Evolutionary conservation across 2,797 vertebrate species (phyloP).

Genomic region (Poeciliopsis paucimaculata): DNA sequence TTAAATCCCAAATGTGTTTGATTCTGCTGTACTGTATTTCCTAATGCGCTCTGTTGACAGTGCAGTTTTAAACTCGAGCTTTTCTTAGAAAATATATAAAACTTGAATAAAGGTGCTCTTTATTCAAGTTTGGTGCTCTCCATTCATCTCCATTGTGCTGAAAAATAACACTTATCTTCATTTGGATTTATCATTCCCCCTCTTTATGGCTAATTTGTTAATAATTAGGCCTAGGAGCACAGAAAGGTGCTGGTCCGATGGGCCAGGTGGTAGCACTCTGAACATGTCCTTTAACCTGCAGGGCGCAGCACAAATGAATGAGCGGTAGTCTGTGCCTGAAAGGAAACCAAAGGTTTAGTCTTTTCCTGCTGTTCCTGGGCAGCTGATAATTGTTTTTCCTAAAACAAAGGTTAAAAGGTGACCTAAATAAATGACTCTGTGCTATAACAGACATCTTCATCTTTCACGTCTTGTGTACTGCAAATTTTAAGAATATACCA

Average conservation of each 20-base stretch:
- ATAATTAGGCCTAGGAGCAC: not conserved
- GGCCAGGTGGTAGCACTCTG: conserved; percentile 1
- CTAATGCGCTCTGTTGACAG: not conserved
- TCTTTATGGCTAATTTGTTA: conserved; percentile 12
- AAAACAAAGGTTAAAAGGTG: not conserved
- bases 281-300: conserved; percentile 13
- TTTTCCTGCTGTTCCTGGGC: not conserved
- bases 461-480: not conserved
- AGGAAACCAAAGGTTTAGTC: not conserved
- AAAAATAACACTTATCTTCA: conserved; percentile 1
- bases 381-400: not conserved
- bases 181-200: conserved; percentile 5
- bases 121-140: no score
- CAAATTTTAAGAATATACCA: not conserved
- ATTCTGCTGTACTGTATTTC: not conserved
- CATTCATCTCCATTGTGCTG: not conserved
- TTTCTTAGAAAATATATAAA: not conserved
- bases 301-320: conserved; percentile 14
- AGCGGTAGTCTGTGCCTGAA: not conserved
- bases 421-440: conserved; percentile 1
- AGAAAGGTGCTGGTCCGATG: not conserved
- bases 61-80: no score
- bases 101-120: not conserved
- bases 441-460: not conserved
- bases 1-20: not conserved